Evolutionary conservation across 2,888 invertebrate genomes (phyloP).

Genomic region (Lutraria lutraria): DNA sequence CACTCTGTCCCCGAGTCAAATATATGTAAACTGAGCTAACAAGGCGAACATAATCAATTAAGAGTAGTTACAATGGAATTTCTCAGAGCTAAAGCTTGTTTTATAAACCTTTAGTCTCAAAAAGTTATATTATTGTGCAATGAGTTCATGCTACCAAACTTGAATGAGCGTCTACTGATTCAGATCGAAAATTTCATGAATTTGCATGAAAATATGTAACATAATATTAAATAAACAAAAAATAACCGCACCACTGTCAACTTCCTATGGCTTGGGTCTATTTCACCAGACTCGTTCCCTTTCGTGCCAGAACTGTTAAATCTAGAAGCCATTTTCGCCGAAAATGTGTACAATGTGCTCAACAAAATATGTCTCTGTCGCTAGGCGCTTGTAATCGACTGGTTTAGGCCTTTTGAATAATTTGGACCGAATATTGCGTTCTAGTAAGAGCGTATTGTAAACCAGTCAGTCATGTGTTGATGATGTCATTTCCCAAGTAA

Average conservation of each 20-base stretch:
- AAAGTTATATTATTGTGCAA: too few species aligned
- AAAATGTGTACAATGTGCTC: constrained; percentile 16
- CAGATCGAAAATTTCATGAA: background rate
- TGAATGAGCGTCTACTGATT: constrained; percentile 30
- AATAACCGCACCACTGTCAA: constrained; percentile 38
- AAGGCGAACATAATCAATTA: too few species aligned
- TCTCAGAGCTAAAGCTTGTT: too few species aligned
- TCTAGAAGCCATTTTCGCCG: constrained; percentile 26
- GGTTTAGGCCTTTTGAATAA: background rate
- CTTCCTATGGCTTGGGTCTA: constrained; percentile 32
- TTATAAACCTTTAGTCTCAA: too few species aligned
- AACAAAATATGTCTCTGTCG: background rate
- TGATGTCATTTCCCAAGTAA: constrained; percentile 67
- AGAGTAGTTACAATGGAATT: too few species aligned
- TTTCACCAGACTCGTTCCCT: background rate
- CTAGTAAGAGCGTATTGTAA: background rate
- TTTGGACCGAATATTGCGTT: background rate
- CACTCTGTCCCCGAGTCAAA: too few species aligned
- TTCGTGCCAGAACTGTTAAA: background rate
- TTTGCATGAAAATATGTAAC: background rate
- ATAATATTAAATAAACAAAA: background rate
- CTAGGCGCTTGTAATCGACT: constrained; percentile 17
- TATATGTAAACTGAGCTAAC: too few species aligned
- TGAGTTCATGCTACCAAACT: background rate
- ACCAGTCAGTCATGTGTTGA: constrained; percentile 65